Percentiles rank a stretch among this genome's conserved stretches.
These are phyloP conservation scores for Drosophila mulleri DNA, from an alignment of 2,888 invertebrate genomes.

Conservation along the genomic window DNA sequence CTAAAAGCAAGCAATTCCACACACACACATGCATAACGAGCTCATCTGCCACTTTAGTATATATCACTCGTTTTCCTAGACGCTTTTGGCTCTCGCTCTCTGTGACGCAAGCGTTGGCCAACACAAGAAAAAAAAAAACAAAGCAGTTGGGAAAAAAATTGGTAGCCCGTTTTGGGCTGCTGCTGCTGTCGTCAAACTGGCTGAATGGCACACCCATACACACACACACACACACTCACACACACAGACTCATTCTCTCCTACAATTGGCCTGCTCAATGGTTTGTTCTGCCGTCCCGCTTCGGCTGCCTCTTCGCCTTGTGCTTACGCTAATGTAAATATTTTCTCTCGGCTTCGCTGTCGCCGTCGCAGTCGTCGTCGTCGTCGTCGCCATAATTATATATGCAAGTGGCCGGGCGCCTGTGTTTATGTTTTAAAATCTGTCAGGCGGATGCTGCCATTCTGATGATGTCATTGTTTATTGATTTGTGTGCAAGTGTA, in stretches of 20 bases:
- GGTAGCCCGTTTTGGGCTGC: constrained; percentile 54
- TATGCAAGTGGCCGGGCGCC: constrained; percentile 68
- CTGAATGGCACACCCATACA: constrained; percentile 68
- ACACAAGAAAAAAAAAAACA: constrained; percentile 31
- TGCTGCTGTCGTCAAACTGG: constrained; percentile 79
- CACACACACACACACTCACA: constrained; percentile 31
- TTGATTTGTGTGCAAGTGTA: constrained; percentile 65
- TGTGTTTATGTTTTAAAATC: constrained; percentile 63
- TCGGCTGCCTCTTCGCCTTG: constrained; percentile 23
- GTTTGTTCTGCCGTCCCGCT: constrained; percentile 4
- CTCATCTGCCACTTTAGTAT: constrained; percentile 45
- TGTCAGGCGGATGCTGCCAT: constrained; percentile 58
- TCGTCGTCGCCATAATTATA: constrained; percentile 67
- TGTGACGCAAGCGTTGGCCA: constrained; percentile 66
- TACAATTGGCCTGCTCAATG: constrained; percentile 77
- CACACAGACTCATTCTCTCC: constrained; percentile 26
- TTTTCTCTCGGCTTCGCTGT: constrained; percentile 58
- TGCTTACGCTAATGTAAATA: constrained; percentile 79
- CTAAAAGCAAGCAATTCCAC: constrained; percentile 46
- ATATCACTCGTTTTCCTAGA: constrained; percentile 57
- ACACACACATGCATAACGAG: constrained; percentile 26
- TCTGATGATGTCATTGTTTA: constrained; percentile 77
- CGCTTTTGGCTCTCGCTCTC: constrained; percentile 46
- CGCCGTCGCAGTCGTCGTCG: constrained; percentile 28
- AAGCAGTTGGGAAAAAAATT: constrained; percentile 28